Evolutionary conservation across 2,797 vertebrate species (phyloP).

Genomic region (Hyperoplus immaculatus): DNA sequence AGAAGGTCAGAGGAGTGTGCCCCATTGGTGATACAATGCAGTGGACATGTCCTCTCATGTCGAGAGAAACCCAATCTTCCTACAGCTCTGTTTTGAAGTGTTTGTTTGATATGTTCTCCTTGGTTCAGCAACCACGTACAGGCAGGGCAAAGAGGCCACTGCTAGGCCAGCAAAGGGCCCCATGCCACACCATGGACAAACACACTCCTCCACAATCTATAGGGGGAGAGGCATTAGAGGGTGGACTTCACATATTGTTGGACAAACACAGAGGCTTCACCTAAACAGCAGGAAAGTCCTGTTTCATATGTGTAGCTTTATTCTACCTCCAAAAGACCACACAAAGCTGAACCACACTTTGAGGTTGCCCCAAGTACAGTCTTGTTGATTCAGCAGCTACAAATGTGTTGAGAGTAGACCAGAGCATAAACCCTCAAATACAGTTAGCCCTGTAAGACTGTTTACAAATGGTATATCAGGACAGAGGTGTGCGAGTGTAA

Average conservation of each 20-base stretch:
- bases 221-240: conserved; percentile 64
- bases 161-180: conserved; percentile 63
- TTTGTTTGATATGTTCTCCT: conserved; percentile 77
- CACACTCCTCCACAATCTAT: conserved; percentile 71
- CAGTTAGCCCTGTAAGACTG: conserved; percentile 47
- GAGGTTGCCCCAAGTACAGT: conserved; percentile 35
- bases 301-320: conserved; percentile 41
- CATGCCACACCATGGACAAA: conserved; percentile 77
- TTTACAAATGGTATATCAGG: conserved; percentile 37
- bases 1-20: conserved; percentile 44
- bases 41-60: conserved; percentile 56
- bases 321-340: conserved; percentile 48
- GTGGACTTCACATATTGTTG: conserved; percentile 63
- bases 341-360: conserved; percentile 38
- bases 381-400: conserved; percentile 50
- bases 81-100: conserved; percentile 60
- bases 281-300: conserved; percentile 64
- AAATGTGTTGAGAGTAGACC: conserved; percentile 53
- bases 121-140: conserved; percentile 66
- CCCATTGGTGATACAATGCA: conserved; percentile 45
- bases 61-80: conserved; percentile 65
- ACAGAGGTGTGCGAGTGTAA: conserved; percentile 13
- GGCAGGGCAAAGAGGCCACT: conserved; percentile 60
- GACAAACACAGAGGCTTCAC: conserved; percentile 65
- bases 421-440: conserved; percentile 56